Base-by-base conservation (phyloP, 2,888 invertebrate genomes). In the Patella caerulea region DNA sequence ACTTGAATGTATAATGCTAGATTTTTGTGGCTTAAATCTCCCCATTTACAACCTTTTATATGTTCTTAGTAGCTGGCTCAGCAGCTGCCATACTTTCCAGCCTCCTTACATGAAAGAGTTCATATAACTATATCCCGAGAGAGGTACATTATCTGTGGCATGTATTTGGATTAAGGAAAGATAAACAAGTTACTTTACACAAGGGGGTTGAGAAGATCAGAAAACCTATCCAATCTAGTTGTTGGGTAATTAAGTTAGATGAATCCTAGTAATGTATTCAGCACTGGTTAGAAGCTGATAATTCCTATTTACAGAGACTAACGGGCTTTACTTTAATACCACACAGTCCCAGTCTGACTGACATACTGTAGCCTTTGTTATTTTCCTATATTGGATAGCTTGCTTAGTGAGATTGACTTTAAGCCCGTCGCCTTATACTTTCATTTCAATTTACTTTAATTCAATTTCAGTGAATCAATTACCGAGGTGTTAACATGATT, bases 131-230 rank as follows among this genome's bases (percentile, higher is more conserved):
- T 15, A 45, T n/a, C 76, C 72, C 76, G 24, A 19, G 76, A 69
- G 72, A 70, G 29, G 45, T 19, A 53, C 54, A 53, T 34, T 19
- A 56, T 34, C 56, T 54, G n/a, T 14, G 72, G 59, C 72, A 56
- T 72, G 72, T 71, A 76, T 76, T 72, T 76, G 76, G 72, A 76
- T 76, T 72, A 76, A 72, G 76, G 76, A 76, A 65, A 76, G 76
- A 76, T 76, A 76, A 75, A 76, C 76, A 72, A 72, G 45, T 45
- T 45, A 12, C 45, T 72, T 52, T 53, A 45, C 65, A 59, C 72
- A 5, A 52, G 76, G 76, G 72, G 34, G 56, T 59, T 72, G 17
- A 7, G 34, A 15, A 29, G 72, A 76, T 76, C 76, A 76, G 53
- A 15, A 45, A 52, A 72, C 70, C 59, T 76, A 76, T 76, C 72